Conservation (phyloP, 2,113 vertebrate species). For the Acanthisitta chloris region DNA sequence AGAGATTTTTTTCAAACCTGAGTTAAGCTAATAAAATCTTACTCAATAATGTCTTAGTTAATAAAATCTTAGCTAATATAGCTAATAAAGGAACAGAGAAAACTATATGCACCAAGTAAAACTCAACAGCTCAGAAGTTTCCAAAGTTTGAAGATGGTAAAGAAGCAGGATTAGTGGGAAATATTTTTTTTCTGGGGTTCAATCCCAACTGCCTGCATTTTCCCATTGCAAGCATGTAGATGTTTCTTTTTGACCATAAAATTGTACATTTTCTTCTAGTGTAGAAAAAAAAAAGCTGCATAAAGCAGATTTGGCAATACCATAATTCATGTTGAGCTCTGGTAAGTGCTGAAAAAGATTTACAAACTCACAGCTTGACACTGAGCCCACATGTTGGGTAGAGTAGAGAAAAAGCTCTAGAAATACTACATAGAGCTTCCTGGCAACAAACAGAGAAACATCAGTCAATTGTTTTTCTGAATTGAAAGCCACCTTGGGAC, state of each 20-base stretch:
- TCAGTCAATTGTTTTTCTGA: conserved; percentile 71
- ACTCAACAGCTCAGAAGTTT: conserved; percentile 15
- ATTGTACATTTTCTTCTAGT: conserved; percentile 49
- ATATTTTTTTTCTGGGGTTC: not conserved
- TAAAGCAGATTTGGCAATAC: conserved; percentile 64
- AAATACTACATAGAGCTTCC: conserved; percentile 66
- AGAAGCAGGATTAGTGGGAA: not conserved
- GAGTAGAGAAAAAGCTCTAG: conserved; percentile 67
- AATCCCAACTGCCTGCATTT: conserved; percentile 37
- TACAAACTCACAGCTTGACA: conserved; percentile 74
- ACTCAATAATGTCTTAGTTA: not conserved
- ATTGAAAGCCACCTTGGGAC: conserved; percentile 67
- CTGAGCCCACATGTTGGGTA: conserved; percentile 69
- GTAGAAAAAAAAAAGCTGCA: conserved; percentile 47
- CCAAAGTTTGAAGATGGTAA: conserved; percentile 31
- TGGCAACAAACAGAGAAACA: conserved; percentile 66
- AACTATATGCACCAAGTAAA: not conserved
- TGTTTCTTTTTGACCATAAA: conserved; percentile 60
- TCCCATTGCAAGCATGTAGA: not conserved
- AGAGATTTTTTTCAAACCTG: conserved; percentile 32
- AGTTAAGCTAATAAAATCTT: conserved; percentile 27
- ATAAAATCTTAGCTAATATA: conserved; percentile 3
- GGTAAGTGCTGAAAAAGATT: conserved; percentile 74
- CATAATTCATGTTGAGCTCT: conserved; percentile 72
- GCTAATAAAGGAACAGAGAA: conserved; percentile 1